These are phyloP conservation scores for Cyanocitta stelleri DNA, from an alignment of 2,113 vertebrate species.

Conservation along the genomic window DNA sequence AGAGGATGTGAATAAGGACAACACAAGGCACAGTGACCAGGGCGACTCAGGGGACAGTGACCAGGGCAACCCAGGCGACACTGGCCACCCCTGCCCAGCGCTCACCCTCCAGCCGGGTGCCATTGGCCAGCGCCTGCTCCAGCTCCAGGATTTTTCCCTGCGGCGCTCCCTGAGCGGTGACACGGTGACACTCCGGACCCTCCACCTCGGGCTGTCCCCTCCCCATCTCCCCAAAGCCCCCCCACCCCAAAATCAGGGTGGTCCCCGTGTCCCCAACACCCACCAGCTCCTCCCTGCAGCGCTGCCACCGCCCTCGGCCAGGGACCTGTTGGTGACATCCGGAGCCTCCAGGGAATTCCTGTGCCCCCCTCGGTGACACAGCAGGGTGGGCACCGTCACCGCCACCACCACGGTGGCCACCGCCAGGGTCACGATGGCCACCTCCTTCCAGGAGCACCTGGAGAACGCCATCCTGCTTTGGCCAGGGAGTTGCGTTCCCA, in stretches of 20 bases:
- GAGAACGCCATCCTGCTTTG: background rate
- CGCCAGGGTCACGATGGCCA: fast-evolving
- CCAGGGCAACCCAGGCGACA: too few relatives aligned
- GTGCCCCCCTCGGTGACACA: fast-evolving
- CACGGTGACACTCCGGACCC: background rate
- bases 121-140: too few relatives aligned
- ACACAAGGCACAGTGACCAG: too few relatives aligned
- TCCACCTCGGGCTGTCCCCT: fast-evolving
- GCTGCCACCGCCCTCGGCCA: fast-evolving
- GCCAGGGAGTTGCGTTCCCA: too few relatives aligned
- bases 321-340: background rate
- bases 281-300: background rate
- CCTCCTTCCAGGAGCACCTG: fast-evolving
- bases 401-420: fast-evolving
- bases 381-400: fast-evolving
- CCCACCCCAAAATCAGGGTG: fast-evolving
- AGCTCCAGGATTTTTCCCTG: too few relatives aligned
- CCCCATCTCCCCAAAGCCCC: fast-evolving
- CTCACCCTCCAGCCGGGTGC: too few relatives aligned
- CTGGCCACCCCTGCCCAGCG: too few relatives aligned
- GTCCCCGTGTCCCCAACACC: background rate
- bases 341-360: fast-evolving
- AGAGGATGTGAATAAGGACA: too few relatives aligned
- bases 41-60: too few relatives aligned
- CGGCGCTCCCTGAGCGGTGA: too few relatives aligned